Evolutionary conservation across 2,797 vertebrate species (phyloP).

Genomic region (Lacerta agilis): DNA sequence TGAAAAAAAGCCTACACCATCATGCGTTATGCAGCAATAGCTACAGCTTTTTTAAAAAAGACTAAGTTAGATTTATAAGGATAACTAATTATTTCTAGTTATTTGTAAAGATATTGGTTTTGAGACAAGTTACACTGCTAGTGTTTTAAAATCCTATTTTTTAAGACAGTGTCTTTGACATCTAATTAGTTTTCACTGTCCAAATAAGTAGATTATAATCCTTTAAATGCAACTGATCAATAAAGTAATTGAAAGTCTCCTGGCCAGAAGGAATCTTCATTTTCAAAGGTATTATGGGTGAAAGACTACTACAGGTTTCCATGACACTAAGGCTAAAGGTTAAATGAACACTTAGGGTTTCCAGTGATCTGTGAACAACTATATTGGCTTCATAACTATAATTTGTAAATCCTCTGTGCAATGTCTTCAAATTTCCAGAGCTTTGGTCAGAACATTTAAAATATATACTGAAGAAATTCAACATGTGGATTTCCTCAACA

Average conservation of each 20-base stretch:
- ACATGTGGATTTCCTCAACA: not conserved
- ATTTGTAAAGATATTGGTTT: slow-evolving; percentile 31
- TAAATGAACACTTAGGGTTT: slow-evolving; percentile 83
- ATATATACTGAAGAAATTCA: not conserved
- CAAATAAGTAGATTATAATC: slow-evolving; percentile 81
- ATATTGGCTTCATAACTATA: slow-evolving; percentile 63
- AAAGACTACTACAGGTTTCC: slow-evolving; percentile 76
- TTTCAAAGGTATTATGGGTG: slow-evolving; percentile 73
- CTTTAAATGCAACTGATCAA: slow-evolving; percentile 80
- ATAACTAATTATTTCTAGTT: not conserved
- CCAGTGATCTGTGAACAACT: slow-evolving; percentile 78
- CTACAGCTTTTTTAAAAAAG: not conserved
- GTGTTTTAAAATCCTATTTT: slow-evolving; percentile 53
- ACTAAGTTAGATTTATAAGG: not conserved
- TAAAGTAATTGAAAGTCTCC: slow-evolving; percentile 80
- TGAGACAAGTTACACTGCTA: slow-evolving; percentile 28
- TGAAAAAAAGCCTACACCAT: not conserved
- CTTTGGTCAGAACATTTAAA: not conserved
- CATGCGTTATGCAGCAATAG: not conserved
- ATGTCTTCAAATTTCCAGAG: slow-evolving; percentile 21
- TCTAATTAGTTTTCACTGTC: slow-evolving; percentile 75
- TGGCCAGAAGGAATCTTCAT: slow-evolving; percentile 74
- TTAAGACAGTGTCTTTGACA: slow-evolving; percentile 71
- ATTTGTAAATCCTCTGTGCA: slow-evolving; percentile 73
- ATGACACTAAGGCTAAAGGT: slow-evolving; percentile 77